phyloP scores from a whole-genome alignment of 2,113 vertebrate species.

The Blennius ocellaris region DNA sequence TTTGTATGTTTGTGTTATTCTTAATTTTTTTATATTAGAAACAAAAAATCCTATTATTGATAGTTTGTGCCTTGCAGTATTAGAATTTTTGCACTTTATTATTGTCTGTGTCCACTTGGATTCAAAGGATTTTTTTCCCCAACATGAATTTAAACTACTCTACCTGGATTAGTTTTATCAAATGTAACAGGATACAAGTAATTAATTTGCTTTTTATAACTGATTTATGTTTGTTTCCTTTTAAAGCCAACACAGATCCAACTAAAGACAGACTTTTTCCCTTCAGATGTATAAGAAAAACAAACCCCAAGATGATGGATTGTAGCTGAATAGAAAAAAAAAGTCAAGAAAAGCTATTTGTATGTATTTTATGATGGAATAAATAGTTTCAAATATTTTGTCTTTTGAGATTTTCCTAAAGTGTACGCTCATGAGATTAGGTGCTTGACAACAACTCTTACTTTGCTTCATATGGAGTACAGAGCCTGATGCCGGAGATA shows the following conservation, averaged over 20 bases:
- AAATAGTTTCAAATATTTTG: slow-evolving; percentile 59
- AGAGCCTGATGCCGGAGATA: too few relatives aligned
- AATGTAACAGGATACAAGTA: neutral
- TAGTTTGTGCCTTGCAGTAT: slow-evolving; percentile 85
- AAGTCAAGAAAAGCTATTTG: slow-evolving; percentile 4
- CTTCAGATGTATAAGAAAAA: slow-evolving; percentile 18
- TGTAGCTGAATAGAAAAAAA: slow-evolving; percentile 41
- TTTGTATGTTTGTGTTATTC: slow-evolving; percentile 68
- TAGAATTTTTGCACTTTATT: slow-evolving; percentile 78
- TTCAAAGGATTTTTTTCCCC: slow-evolving; percentile 39
- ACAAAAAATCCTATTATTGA: slow-evolving; percentile 58
- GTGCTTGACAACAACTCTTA: too few relatives aligned
- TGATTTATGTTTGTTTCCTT: slow-evolving; percentile 17
- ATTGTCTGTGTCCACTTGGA: slow-evolving; percentile 42
- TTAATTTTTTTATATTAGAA: slow-evolving; percentile 68
- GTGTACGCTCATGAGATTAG: too few relatives aligned
- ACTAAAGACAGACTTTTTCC: neutral
- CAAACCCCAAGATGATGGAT: slow-evolving; percentile 27
- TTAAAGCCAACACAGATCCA: slow-evolving; percentile 17
- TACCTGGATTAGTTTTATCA: slow-evolving; percentile 32
- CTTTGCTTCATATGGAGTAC: too few relatives aligned
- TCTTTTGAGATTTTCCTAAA: neutral
- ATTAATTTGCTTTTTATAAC: slow-evolving; percentile 1
- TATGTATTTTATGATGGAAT: slow-evolving; percentile 71
- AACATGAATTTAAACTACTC: slow-evolving; percentile 13